Base-by-base conservation (phyloP, 2,113 vertebrate genomes). In the Cyprinodon variegatus region DNA sequence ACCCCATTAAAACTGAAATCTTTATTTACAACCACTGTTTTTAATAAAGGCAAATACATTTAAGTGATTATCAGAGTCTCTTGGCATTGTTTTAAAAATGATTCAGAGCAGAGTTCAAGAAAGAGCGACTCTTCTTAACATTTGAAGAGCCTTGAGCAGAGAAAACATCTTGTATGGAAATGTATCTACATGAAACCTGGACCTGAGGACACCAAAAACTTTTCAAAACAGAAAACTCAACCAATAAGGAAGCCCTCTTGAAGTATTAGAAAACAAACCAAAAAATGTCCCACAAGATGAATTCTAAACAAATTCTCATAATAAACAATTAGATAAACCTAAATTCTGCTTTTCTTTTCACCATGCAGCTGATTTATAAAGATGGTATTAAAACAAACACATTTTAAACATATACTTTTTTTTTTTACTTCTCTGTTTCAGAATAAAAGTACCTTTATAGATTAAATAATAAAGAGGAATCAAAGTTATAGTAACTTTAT, bases 31-130 rank as follows among this genome's bases (percentile, higher is more conserved):
- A 53, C 17, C 50, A 0, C 43, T 70, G 40, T 53, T 9, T 82
- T 73, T 61, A 65, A 76, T 4, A 60, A 14, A 29, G 12, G 57
- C 29, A 37, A 41, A 37, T 67, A 53, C 59, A n/a, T 59, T 68
- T 2, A 10, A 83, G 81, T 72, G 39, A 72, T 75, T 36, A 45
- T 69, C 0, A 70, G 61, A 41, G 12, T 0, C 11, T 39, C 20
- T 41, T 61, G 45, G 62, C 40, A 70, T 75, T 6, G 81, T 76
- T 74, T 37, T 40, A 9, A 62, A 62, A 65, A 80, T 9, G 64
- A 76, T 57, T 11, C 3, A 62, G 43, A 74, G 38, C 38, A 37
- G n/a, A 57, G 50, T 9, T n/a, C 20, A 57, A 53, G 6, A 53
- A 53, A 53, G n/a, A 57, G 2, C 8, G 50, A 7, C 10, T n/a